Conservation (phyloP, 2,888 invertebrate genomes). For the Caradrina clavipalpis region DNA sequence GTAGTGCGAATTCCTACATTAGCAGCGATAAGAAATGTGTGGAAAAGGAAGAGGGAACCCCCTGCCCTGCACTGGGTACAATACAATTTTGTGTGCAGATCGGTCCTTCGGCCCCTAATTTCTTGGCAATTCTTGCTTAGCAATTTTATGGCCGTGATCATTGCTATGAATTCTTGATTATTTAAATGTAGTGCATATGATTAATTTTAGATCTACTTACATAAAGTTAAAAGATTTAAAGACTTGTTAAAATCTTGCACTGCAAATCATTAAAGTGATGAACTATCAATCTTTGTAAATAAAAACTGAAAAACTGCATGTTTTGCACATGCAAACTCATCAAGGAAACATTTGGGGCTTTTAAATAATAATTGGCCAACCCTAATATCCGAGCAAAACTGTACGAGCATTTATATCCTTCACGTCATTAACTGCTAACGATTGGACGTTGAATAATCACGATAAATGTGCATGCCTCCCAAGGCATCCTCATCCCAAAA, state of each 20-base stretch:
- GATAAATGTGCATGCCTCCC: constrained; percentile 67
- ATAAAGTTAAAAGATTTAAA: not conserved
- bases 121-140: not conserved
- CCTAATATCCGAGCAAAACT: constrained; percentile 35
- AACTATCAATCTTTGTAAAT: not conserved
- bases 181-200: constrained; percentile 27
- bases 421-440: constrained; percentile 60
- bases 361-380: constrained; percentile 40
- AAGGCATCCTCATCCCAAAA: constrained; percentile 62
- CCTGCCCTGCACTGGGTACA: no score
- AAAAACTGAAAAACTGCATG: not conserved
- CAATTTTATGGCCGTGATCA: constrained; percentile 26
- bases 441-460: constrained; percentile 61
- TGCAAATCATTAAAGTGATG: not conserved
- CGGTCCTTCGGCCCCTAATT: not conserved
- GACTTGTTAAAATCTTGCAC: not conserved
- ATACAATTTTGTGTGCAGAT: no score
- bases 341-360: constrained; percentile 39
- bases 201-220: constrained; percentile 7
- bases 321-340: constrained; percentile 24
- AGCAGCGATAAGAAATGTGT: no score
- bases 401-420: constrained; percentile 58
- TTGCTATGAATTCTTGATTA: constrained; percentile 40
- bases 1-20: not conserved
- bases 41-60: no score